Evolutionary conservation across 2,888 invertebrate genomes (phyloP), one percentile per base, ranked within the genome.

Genomic region (Pyrrhosoma nymphula): DNA sequence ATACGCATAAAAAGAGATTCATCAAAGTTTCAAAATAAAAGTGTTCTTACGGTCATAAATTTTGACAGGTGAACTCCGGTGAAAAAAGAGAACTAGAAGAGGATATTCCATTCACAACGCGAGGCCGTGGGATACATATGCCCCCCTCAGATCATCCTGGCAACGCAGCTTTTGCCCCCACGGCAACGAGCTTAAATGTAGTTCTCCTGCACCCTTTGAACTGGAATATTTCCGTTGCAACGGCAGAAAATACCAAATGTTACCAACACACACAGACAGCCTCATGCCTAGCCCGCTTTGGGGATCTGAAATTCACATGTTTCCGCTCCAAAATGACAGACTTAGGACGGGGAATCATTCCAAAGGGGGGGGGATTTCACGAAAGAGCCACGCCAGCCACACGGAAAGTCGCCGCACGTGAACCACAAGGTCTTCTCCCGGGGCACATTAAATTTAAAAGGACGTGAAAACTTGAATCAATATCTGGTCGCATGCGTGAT

Each of bases 391-490:
- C 69, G n/a, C 47, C 47, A 47, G 47, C 47, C 47, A 47, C 2
- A 8, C 26, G 69, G 69, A n/a, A n/a, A 10, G 69, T 26, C 26
- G 69, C 69, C 12, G 69, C 8, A n/a, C 23, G 69, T 47, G 2
- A 47, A n/a, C 69, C 69, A n/a, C 69, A 26, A 23, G 26, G n/a
- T 26, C n/a, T n/a, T 26, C 69, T 20, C 3, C 69, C 20, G 4
- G n/a, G 6, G n/a, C 69, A n/a, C 26, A 69, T 69, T 69, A 69
- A 69, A 69, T 69, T 69, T 69, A 69, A 69, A 69, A 8, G 69
- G 69, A 69, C 26, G n/a, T 26, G 69, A 69, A 69, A 69, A 69
- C 69, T 69, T n/a, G n/a, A 69, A 69, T 69, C 69, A 69, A 69
- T 69, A 69, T 69, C 26, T 23, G 26, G 69, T 20, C 26, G 26